Evolutionary conservation across 2,888 invertebrate species (phyloP).

Genomic region (Tinea pellionella): DNA sequence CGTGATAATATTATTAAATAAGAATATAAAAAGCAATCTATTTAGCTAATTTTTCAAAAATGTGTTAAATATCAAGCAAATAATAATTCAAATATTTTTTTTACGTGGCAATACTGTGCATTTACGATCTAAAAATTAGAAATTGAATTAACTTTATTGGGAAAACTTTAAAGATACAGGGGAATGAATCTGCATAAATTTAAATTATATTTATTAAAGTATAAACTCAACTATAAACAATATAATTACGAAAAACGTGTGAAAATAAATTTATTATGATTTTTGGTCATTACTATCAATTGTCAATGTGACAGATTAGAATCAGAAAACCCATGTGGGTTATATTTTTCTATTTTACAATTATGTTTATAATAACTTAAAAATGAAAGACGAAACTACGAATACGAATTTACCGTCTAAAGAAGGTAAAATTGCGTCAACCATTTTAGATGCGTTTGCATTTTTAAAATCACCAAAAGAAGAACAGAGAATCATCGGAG

Average conservation of each 20-base stretch:
- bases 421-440: constrained; percentile 36
- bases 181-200: too few species aligned
- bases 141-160: too few species aligned
- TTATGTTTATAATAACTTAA: constrained; percentile 1
- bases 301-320: background rate
- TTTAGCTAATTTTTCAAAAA: background rate
- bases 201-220: too few species aligned
- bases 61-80: background rate
- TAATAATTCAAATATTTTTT: background rate
- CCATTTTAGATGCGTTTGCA: constrained; percentile 55
- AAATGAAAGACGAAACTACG: constrained; percentile 39
- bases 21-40: background rate
- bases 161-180: too few species aligned
- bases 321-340: background rate
- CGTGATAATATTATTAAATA: background rate
- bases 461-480: constrained; percentile 45
- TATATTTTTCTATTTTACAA: background rate
- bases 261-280: too few species aligned
- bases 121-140: too few species aligned
- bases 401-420: constrained; percentile 22
- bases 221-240: too few species aligned
- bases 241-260: too few species aligned
- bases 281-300: background rate
- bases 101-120: background rate
- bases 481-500: constrained; percentile 47